These are phyloP conservation scores for Chrysopilus asiliformis DNA, from an alignment of 2,888 invertebrate genomes.

Conservation along the genomic window DNA sequence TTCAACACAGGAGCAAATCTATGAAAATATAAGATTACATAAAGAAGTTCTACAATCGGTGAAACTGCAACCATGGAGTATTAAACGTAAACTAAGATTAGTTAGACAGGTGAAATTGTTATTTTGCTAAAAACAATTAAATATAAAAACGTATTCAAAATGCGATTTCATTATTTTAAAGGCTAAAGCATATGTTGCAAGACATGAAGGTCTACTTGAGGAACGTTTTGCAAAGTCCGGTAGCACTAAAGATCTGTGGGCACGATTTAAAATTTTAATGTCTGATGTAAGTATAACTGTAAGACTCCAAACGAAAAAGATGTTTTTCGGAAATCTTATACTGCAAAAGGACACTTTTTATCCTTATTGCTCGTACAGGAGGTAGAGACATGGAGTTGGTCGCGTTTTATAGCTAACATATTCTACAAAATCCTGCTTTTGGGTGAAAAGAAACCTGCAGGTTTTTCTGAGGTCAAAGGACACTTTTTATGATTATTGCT, in stretches of 20 bases:
- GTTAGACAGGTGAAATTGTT: constrained; percentile 47
- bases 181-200: constrained; percentile 77
- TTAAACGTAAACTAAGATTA: constrained; percentile 67
- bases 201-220: constrained; percentile 81
- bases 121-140: constrained; percentile 1
- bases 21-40: constrained; percentile 78
- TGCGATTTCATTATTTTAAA: constrained; percentile 24
- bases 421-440: no score
- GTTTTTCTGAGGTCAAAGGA: no score
- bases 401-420: no score
- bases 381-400: no score
- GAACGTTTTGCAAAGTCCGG: constrained; percentile 80
- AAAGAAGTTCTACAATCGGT: constrained; percentile 82
- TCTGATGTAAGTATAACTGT: constrained; percentile 52
- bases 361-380: no score
- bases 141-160: not conserved
- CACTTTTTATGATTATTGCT: no score
- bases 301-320: no score
- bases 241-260: constrained; percentile 72
- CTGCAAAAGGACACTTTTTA: no score
- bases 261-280: constrained; percentile 67
- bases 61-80: constrained; percentile 72
- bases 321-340: no score
- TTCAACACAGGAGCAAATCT: constrained; percentile 74
- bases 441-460: no score